Evolutionary conservation across 2,888 invertebrate species (phyloP).

Genomic region (Sesia bembeciformis): DNA sequence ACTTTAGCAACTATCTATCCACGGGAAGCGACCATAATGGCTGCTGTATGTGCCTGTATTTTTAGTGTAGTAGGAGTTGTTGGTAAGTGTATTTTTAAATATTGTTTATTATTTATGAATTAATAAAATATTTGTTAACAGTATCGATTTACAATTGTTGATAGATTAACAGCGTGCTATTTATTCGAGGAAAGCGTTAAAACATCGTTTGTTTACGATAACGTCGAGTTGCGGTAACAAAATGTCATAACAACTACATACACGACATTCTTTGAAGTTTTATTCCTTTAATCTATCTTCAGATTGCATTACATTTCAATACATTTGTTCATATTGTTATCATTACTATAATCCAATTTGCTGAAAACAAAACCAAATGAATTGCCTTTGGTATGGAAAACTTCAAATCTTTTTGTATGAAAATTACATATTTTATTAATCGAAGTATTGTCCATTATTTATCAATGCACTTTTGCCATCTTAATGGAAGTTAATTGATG

Average conservation of each 20-base stretch:
- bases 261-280: conserved; percentile 19
- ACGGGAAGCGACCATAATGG: conserved; percentile 82
- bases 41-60: conserved; percentile 84
- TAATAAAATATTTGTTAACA: conserved; percentile 27
- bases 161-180: conserved; percentile 18
- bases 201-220: conserved; percentile 29
- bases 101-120: conserved; percentile 1
- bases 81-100: conserved; percentile 73
- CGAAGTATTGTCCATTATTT: too few species aligned
- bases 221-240: conserved; percentile 25
- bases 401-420: too few species aligned
- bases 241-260: conserved; percentile 29
- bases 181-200: conserved; percentile 34
- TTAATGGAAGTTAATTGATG: too few species aligned
- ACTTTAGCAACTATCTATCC: conserved; percentile 73
- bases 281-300: conserved; percentile 6
- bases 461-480: too few species aligned
- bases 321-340: neutral
- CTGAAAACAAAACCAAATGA: too few species aligned
- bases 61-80: conserved; percentile 86
- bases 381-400: too few species aligned
- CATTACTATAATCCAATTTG: too few species aligned
- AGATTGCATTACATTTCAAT: neutral
- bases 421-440: too few species aligned
- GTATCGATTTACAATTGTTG: conserved; percentile 18